Evolutionary conservation across 2,888 invertebrate genomes (phyloP), one percentile per base, ranked within the genome.

Genomic region (Cantharis rustica): DNA sequence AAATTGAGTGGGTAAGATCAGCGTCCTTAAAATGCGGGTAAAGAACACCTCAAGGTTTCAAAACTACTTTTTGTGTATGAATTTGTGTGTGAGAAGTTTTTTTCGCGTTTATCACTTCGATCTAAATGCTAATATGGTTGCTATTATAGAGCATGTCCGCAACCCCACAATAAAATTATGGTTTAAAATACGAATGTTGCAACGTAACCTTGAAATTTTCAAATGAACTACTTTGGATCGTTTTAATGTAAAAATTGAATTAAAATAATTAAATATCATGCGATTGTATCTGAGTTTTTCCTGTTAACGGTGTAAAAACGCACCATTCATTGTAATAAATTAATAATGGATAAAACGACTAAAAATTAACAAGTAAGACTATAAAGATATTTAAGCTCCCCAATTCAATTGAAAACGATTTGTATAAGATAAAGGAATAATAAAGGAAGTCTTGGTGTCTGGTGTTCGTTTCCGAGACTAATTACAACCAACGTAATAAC

Each of bases 391-490:
- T 47, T 23, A 9, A 63, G 17, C 69, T 62, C 64, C 64, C 74
- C 64, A 74, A 74, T 74, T 74, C 75, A 71, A 64, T 26, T 26
- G 71, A 68, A 64, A 75, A 72, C 68, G 75, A 75, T 75, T 75
- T 72, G 75, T 72, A 75, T 75, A 72, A 76, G 80, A 80, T 77
- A 79, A 77, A 75, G 71, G 75, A 72, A 79, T 83, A 83, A 83
- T 84, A 80, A 83, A 84, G 84, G 84, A 84, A 84, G 83, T 80
- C 75, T 79, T 78, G 75, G 77, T 78, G 81, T 82, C 82, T 81
- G 81, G 78, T 80, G 81, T 81, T 81, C 81, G 81, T 82, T 81
- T 80, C 78, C 81, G 80, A 79, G 79, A 79, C 81, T 82, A 82
- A 83, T 83, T 82, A 80, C 81, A 79, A 79, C 74, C 77, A 75